A percentile compares a stretch with the other conserved stretches of the same genome.
phyloP scores from a whole-genome alignment of 2,888 invertebrate genomes.

The Pilophorus perplexus region DNA sequence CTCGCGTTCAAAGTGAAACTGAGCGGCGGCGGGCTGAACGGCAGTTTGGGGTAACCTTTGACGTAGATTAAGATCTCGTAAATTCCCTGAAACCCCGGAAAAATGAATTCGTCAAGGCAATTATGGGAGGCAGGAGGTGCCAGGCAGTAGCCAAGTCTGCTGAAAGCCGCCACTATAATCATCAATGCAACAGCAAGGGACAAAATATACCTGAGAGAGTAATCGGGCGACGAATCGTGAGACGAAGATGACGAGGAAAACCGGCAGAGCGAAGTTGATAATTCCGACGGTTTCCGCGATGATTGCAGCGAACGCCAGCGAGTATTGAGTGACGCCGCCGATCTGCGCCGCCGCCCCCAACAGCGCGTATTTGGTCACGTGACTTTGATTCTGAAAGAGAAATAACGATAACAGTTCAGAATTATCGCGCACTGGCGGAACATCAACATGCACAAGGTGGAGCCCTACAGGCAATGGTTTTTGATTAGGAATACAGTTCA shows the following conservation, averaged over 20 bases:
- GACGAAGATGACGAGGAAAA: slow-evolving; percentile 61
- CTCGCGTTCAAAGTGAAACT: slow-evolving; percentile 14
- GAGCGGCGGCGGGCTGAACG: slow-evolving; percentile 2
- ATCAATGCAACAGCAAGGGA: not conserved
- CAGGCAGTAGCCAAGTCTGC: not conserved
- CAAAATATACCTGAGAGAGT: no score
- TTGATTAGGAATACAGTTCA: no score
- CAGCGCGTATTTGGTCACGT: slow-evolving; percentile 57
- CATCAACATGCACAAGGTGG: no score
- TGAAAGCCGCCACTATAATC: not conserved
- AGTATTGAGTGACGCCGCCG: slow-evolving; percentile 61
- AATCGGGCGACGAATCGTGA: no score
- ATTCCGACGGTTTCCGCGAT: slow-evolving; percentile 63
- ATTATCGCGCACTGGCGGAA: no score
- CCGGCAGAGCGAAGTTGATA: slow-evolving; percentile 61
- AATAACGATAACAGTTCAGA: not conserved
- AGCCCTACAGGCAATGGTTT: no score
- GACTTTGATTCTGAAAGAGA: not conserved
- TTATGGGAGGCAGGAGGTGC: not conserved
- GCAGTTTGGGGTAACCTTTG: slow-evolving; percentile 26
- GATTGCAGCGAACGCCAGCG: slow-evolving; percentile 63
- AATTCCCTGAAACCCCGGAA: slow-evolving; percentile 16
- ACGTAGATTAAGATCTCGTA: not conserved
- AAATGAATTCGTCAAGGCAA: no score
- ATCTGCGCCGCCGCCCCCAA: slow-evolving; percentile 62